These are phyloP conservation scores for Podabrus alpinus DNA, from an alignment of 2,888 invertebrate genomes.

Conservation along the genomic window DNA sequence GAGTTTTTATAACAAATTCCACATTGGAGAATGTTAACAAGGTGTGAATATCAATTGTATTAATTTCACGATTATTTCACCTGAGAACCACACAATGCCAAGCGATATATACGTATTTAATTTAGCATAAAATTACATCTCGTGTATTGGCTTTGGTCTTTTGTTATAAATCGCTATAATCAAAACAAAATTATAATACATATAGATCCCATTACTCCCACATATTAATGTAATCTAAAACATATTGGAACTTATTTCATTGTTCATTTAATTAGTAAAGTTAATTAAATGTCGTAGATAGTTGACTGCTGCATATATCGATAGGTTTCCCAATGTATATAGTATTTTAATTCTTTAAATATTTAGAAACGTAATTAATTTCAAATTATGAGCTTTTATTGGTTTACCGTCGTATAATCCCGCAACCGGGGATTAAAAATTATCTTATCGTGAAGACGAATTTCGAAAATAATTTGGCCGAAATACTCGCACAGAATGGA, in stretches of 20 bases:
- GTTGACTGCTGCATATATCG: background rate
- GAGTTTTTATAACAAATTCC: background rate
- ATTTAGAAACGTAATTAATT: background rate
- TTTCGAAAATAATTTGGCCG: background rate
- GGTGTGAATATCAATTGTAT: conserved; percentile 17
- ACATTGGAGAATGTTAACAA: conserved; percentile 3
- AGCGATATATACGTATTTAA: conserved; percentile 17
- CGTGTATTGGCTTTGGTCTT: conserved; percentile 11
- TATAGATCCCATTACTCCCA: conserved; percentile 17
- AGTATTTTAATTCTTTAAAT: background rate
- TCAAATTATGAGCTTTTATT: background rate
- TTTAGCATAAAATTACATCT: conserved; percentile 24
- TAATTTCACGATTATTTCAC: conserved; percentile 23
- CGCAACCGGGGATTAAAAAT: background rate
- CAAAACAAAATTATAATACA: conserved; percentile 7
- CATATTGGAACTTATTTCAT: conserved; percentile 24
- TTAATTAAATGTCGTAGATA: background rate
- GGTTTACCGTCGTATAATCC: background rate
- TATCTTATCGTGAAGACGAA: background rate
- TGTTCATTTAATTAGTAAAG: conserved; percentile 29
- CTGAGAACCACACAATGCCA: conserved; percentile 15
- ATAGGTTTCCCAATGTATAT: background rate
- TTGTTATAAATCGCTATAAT: conserved; percentile 24
- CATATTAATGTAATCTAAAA: conserved; percentile 14
- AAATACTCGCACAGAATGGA: conserved; percentile 5